Percentiles rank a stretch among this genome's conserved stretches.
Conservation (phyloP, 2,888 invertebrate genomes). For the Drosophila sordidula region DNA sequence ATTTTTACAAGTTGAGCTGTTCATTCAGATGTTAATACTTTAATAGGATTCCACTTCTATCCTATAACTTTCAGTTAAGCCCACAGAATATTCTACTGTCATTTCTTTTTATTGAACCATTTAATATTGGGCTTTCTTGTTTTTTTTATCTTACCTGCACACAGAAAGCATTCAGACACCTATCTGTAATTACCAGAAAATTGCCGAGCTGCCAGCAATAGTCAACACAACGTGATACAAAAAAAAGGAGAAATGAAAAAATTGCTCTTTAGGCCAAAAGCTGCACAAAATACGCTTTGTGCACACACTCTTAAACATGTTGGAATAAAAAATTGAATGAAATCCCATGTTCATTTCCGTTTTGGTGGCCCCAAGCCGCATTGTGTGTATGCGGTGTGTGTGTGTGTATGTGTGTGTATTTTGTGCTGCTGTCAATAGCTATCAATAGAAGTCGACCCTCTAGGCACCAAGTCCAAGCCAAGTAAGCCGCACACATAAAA, state of each 20-base stretch:
- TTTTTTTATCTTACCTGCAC: conserved; percentile 8
- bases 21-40: neutral
- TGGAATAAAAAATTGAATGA: conserved; percentile 61
- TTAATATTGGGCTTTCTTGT: conserved; percentile 13
- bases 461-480: conserved; percentile 55
- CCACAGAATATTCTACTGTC: neutral
- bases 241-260: neutral
- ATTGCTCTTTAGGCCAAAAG: conserved; percentile 20
- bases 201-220: conserved; percentile 50
- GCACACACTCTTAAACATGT: conserved; percentile 23
- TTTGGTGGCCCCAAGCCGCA: conserved; percentile 41
- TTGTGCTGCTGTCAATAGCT: conserved; percentile 60
- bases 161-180: conserved; percentile 20
- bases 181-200: conserved; percentile 71
- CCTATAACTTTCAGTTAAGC: neutral
- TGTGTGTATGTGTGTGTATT: conserved; percentile 8
- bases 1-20: neutral
- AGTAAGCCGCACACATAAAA: conserved; percentile 62
- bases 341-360: conserved; percentile 68
- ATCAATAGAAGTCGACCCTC: conserved; percentile 68
- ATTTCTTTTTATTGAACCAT: conserved; percentile 22
- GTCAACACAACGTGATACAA: conserved; percentile 46
- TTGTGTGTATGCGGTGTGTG: conserved; percentile 18
- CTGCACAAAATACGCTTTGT: conserved; percentile 28
- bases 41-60: neutral